phyloP scores from a whole-genome alignment of 2,113 vertebrate species.

The Pteruthius melanotis region DNA sequence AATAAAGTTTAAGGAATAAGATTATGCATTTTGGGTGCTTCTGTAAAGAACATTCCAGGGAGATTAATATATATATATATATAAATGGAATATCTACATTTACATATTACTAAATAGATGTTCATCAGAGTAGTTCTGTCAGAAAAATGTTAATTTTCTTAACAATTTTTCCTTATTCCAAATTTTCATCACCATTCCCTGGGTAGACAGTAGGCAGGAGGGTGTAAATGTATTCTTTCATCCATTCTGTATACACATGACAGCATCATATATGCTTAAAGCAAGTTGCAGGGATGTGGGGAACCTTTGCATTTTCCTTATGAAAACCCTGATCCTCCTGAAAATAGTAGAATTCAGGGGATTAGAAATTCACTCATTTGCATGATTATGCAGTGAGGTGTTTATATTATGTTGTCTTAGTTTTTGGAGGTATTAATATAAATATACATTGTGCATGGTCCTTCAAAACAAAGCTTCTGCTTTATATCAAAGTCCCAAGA shows the following conservation, averaged over 20 bases:
- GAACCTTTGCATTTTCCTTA: background rate
- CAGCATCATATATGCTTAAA: background rate
- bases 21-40: background rate
- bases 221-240: background rate
- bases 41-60: background rate
- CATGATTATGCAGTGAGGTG: background rate
- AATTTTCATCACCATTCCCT: background rate
- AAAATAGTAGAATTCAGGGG: background rate
- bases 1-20: background rate
- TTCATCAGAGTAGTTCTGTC: background rate
- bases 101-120: background rate
- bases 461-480: background rate
- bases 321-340: background rate
- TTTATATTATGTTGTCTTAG: background rate
- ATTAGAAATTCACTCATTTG: background rate
- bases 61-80: background rate
- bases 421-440: background rate
- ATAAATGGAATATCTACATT: background rate
- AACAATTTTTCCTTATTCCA: background rate
- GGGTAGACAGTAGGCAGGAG: background rate
- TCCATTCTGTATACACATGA: too few species aligned
- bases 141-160: background rate
- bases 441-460: background rate
- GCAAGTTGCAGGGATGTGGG: background rate
- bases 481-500: background rate